A percentile compares a stretch with the other conserved stretches of the same genome.
These are phyloP conservation scores for Drosophila sechellia DNA, from an alignment of 1,140 invertebrate genomes.

Conservation along the genomic window DNA sequence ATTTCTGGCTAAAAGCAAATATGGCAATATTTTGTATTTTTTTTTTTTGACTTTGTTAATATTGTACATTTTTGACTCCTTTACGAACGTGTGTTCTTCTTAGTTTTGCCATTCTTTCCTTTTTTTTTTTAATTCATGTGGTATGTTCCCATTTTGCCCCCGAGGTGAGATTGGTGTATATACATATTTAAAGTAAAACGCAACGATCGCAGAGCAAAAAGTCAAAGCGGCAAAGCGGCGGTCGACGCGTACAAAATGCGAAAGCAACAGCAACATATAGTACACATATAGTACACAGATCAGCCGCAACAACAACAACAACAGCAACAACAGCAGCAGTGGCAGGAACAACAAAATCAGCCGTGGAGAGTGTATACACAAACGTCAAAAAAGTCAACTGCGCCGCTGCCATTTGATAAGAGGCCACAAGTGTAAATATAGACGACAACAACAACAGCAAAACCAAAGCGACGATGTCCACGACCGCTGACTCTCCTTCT, in stretches of 20 bases:
- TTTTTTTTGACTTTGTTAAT: no score
- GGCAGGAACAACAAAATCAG: conserved; percentile 30
- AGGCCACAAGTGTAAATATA: conserved; percentile 83
- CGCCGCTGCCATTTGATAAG: conserved; percentile 83
- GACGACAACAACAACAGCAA: conserved; percentile 61
- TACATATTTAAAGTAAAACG: conserved; percentile 46
- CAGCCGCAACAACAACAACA: conserved; percentile 55
- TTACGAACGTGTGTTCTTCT: no score
- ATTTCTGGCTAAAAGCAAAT: no score
- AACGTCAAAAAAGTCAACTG: conserved; percentile 83
- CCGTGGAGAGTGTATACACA: conserved; percentile 63
- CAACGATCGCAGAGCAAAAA: conserved; percentile 67
- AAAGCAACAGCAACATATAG: conserved; percentile 46
- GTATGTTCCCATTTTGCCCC: conserved; percentile 40
- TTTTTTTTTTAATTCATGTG: conserved; percentile 18
- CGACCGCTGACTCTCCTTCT: conserved; percentile 66
- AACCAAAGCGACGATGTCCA: conserved; percentile 52
- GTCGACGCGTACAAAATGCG: conserved; percentile 79
- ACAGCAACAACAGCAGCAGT: conserved; percentile 23
- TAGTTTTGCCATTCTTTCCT: background rate
- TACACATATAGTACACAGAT: conserved; percentile 73
- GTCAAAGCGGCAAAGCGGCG: conserved; percentile 74
- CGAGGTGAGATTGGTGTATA: conserved; percentile 12
- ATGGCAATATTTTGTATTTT: no score
- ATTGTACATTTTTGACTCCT: background rate